Evolutionary conservation across 2,888 invertebrate genomes (phyloP).

Genomic region (Temnothorax ravouxi): DNA sequence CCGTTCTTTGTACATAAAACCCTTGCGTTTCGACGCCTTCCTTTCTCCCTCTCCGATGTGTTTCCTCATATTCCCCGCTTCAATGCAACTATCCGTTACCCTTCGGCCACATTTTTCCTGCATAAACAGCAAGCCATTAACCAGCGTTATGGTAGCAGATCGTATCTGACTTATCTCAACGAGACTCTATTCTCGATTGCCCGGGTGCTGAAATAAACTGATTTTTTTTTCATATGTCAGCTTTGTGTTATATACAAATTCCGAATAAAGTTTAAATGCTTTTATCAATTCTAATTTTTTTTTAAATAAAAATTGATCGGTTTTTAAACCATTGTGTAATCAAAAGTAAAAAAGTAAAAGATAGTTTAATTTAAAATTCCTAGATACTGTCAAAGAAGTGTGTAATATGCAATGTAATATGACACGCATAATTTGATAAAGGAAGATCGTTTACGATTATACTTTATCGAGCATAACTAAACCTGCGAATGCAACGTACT

Average conservation of each 20-base stretch:
- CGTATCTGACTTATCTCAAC: slow-evolving; percentile 80
- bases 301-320: not conserved
- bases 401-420: not conserved
- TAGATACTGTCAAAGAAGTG: not conserved
- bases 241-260: slow-evolving; percentile 53
- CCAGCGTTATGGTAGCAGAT: slow-evolving; percentile 78
- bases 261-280: not conserved
- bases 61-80: slow-evolving; percentile 43
- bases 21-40: slow-evolving; percentile 49
- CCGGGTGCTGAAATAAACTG: slow-evolving; percentile 46
- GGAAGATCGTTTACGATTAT: not conserved
- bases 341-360: not conserved
- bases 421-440: not conserved
- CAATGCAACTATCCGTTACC: slow-evolving; percentile 1
- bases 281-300: not conserved
- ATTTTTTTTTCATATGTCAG: slow-evolving; percentile 52
- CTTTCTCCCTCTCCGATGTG: slow-evolving; percentile 13
- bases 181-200: slow-evolving; percentile 63
- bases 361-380: not conserved
- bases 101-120: slow-evolving; percentile 78
- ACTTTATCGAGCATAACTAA: slow-evolving; percentile 12
- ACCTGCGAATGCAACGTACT: slow-evolving; percentile 1
- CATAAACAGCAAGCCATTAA: slow-evolving; percentile 83
- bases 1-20: slow-evolving; percentile 21
- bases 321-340: not conserved